Percentiles rank a stretch among this genome's conserved stretches.
Conservation (phyloP, 35 echinoderm and acorn worm species). For the Patiria miniata region DNA sequence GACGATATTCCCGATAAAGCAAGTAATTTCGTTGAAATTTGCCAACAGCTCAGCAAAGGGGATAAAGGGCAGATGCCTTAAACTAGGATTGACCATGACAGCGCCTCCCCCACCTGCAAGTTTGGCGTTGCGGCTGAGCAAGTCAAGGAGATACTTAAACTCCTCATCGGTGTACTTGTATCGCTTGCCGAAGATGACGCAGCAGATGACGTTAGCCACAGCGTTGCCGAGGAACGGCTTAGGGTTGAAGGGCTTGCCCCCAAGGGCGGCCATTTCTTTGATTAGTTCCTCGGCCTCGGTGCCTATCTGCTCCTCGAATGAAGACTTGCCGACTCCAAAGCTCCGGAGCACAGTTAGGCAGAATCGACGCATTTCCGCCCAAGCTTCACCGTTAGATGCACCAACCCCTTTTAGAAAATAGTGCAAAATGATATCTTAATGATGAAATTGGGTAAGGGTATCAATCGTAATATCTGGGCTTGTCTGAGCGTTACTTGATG, state of each 20-base stretch:
- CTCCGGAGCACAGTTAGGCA: background rate
- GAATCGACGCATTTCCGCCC: slow-evolving; percentile 22
- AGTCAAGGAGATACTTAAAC: background rate
- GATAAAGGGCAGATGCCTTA: background rate
- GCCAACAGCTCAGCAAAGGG: background rate
- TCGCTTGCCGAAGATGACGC: background rate
- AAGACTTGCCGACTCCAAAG: slow-evolving; percentile 35
- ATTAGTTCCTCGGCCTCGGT: slow-evolving; percentile 12
- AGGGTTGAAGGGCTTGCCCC: slow-evolving; percentile 18
- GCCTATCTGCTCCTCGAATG: background rate
- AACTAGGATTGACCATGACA: background rate
- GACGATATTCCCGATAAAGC: background rate
- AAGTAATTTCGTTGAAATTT: background rate
- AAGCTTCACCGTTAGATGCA: background rate
- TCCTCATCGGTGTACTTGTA: slow-evolving; percentile 17
- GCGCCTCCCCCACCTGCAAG: background rate
- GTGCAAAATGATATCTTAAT: no score
- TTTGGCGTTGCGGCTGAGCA: background rate
- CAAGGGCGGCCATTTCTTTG: background rate
- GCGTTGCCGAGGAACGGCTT: background rate
- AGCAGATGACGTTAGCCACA: slow-evolving; percentile 38
- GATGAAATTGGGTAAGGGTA: no score
- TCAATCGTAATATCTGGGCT: no score
- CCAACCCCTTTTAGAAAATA: no score
- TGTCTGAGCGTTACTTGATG: no score